These are phyloP conservation scores for Callipepla californica DNA, from an alignment of 2,113 vertebrate species.

Conservation along the genomic window DNA sequence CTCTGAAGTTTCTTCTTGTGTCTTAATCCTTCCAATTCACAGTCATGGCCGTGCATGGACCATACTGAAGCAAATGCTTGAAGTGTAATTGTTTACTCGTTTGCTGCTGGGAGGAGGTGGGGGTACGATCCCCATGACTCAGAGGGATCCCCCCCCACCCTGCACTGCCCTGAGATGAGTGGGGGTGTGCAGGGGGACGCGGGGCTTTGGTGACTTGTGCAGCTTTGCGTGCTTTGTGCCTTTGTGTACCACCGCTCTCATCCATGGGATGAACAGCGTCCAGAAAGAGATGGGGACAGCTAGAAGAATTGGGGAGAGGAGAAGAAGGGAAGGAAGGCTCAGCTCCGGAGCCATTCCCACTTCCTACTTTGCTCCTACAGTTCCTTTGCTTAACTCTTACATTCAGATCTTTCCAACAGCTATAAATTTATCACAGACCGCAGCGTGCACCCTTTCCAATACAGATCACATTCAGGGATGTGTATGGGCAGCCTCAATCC, in stretches of 20 bases:
- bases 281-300: background rate
- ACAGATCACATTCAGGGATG: background rate
- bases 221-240: background rate
- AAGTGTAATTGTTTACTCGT: background rate
- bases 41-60: background rate
- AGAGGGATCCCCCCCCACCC: background rate
- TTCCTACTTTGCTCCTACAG: background rate
- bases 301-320: background rate
- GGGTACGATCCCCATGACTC: background rate
- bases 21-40: background rate
- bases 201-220: background rate
- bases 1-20: constrained; percentile 23
- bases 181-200: background rate
- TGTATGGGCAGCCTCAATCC: background rate
- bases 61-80: background rate
- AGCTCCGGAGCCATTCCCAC: background rate
- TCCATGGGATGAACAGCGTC: background rate
- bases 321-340: background rate
- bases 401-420: background rate
- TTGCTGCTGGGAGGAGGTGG: background rate
- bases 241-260: background rate
- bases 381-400: background rate
- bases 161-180: background rate
- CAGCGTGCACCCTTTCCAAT: rapidly evolving
- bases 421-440: background rate